Base-by-base conservation (phyloP, 2,113 vertebrate genomes). In the Tychaedon coryphoeus region DNA sequence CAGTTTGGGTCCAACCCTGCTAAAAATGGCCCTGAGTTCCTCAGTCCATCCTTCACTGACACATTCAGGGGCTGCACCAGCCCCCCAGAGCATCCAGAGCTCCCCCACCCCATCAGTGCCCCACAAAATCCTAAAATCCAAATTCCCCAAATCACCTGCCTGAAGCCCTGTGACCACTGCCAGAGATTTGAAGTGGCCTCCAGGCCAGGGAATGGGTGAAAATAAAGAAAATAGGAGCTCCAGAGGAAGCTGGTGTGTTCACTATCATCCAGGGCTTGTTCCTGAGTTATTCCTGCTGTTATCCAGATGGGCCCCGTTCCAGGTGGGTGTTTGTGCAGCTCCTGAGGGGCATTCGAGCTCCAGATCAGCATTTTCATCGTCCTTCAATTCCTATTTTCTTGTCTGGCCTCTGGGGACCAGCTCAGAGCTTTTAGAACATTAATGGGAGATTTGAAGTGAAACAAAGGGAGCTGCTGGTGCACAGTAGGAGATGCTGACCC, bases 361-460 rank as follows among this genome's bases (percentile, higher is more conserved):
- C 9, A 57, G 54, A 97, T 87, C 95, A 96, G 75, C 91, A 42
- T 95, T 95, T 96, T 79, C 90, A 96, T 95, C 95, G 95, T 50
- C 58, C 58, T 93, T 82, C 92, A 28, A 73, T 95, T 87, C 93
- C 86, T 66, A 0, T 83, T 96, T 91, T 36, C 92, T 94, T 71
- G 50, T 38, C 54, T 3, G 56, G 76, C 71, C 95, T 60, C 88
- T 47, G 64, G 95, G 95, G 90, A 92, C 47, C 58, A 5, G 42
- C 73, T 42, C 26, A 1, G 88, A 92, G 70, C 93, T 95, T 94
- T 95, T 28, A 88, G 77, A 92, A 15, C 26, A 29, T 14, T 16
- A 40, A 65, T 19, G 50, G 74, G 58, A 93, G 81, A 61, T 65
- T 50, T 12, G 2, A 28, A 65, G 34, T 45, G 42, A 34, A 34